Base-by-base conservation (phyloP, 1,140 invertebrate species). In the Apolygus lucorum region DNA sequence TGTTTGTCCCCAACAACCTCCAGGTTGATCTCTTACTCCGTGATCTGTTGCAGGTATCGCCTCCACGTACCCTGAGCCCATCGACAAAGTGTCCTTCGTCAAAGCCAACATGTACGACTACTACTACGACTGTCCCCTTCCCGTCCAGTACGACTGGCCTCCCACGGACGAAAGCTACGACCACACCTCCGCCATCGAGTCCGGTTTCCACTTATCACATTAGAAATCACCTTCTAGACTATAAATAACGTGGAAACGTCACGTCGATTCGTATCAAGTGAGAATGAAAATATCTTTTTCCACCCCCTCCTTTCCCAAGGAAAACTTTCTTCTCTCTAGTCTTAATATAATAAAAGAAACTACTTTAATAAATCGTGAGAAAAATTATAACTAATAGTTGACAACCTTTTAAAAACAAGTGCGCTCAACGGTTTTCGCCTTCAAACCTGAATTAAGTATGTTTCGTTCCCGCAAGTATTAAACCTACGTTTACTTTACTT, bases 31-130 rank as follows among this genome's bases (percentile, higher is more conserved):
- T n/a, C n/a, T n/a, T n/a, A n/a, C n/a, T n/a, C 29, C 26, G 34
- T 49, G 34, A 1, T 52, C 72, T 70, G 72, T 76, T 80, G n/a
- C 77, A 90, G 91, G 90, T 76, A 82, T 91, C 72, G 91, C 91
- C 8, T 91, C 90, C 27, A 86, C 89, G 29, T 93, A 93, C 78
- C 92, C 92, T 0, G 87, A 93, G 79, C 91, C 91, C 70, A 84
- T 86, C 72, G 85, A 93, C 76, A 86, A 90, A 75, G 78, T 84
- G 54, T 80, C 84, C 73, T 90, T 89, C 78, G 84, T 93, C 28
- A 81, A 86, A 70, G 84, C 84, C 73, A 87, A 90, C 76, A 85
- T 91, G 82, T 93, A 91, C 77, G 88, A 88, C 77, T 87, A 84
- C 72, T 86, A 90, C 76, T 92, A 93, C 76, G 87, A 91, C 76